Base-by-base conservation (phyloP, 2,888 invertebrate genomes). In the Stratiomys singularior region DNA sequence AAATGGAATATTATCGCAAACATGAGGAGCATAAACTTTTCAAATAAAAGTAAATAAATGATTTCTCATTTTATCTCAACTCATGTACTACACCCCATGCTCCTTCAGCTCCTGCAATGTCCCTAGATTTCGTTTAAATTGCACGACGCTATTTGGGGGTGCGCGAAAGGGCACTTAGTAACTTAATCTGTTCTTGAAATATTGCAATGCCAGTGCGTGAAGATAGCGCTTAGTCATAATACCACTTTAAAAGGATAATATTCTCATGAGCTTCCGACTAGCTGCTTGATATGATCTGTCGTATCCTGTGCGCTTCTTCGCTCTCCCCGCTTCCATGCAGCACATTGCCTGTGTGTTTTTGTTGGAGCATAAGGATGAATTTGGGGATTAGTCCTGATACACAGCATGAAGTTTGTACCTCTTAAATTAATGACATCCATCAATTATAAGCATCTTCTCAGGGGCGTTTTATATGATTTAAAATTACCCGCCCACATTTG, bases 11-110 rank as follows among this genome's bases (percentile, higher is more conserved):
- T n/a, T 18, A 5, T 47, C 69, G 47, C 44, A 44, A 69, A 46
- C 69, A 69, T 25, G 69, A 69, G 9, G 25, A 25, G 23, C 44
- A 72, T 44, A 60, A 60, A 74, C 21, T 74, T 74, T 58, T 74
- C 74, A 58, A 74, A 74, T 74, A 74, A 74, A 74, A 37, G 74
- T 58, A 37, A 74, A 74, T 74, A 74, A 74, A 74, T 74, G 74
- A 60, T 74, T 58, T 74, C 74, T 60, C 74, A 74, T 74, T 58
- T 74, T 58, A 74, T 58, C 74, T 74, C n/a, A 13, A 11, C 58
- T 58, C 23, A 23, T 47, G 47, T 18, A 1, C 37, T 9, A 37
- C 28, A 27, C 28, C 37, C 37, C 21, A 44, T 9, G 9, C 25
- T 23, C 13, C 18, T 60, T 23, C 5, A 23, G 7, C 25, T 60